These are phyloP conservation scores for Pachymerium ferrugineum DNA, from an alignment of 2,888 invertebrate species.

Conservation along the genomic window DNA sequence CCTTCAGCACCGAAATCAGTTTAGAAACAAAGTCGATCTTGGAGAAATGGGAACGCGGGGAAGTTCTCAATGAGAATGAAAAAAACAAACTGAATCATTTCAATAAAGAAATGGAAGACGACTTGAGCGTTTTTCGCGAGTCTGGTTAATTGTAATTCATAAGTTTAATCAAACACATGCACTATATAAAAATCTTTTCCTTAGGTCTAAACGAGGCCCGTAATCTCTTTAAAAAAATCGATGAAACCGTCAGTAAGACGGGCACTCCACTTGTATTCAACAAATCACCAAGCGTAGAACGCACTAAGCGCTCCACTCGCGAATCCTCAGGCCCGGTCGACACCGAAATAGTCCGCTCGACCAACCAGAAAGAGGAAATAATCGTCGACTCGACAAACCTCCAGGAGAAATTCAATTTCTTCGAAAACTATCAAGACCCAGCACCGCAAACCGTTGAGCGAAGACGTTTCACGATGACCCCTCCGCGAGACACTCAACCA, in stretches of 20 bases:
- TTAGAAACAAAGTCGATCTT: slow-evolving; percentile 37
- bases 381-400: slow-evolving; percentile 75
- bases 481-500: slow-evolving; percentile 68
- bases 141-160: slow-evolving; percentile 54
- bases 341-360: slow-evolving; percentile 64
- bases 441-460: slow-evolving; percentile 51
- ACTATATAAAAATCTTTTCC: neutral
- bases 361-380: slow-evolving; percentile 57
- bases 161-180: neutral
- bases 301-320: slow-evolving; percentile 19
- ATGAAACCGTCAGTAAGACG: slow-evolving; percentile 63
- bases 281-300: slow-evolving; percentile 36
- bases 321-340: neutral
- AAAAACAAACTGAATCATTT: slow-evolving; percentile 51
- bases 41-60: slow-evolving; percentile 56
- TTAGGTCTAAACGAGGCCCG: slow-evolving; percentile 78
- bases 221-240: slow-evolving; percentile 76
- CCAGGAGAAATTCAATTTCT: slow-evolving; percentile 80
- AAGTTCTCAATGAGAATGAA: slow-evolving; percentile 44
- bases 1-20: slow-evolving; percentile 45
- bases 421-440: slow-evolving; percentile 76
- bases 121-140: slow-evolving; percentile 68
- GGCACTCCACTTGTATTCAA: slow-evolving; percentile 35
- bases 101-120: slow-evolving; percentile 59
- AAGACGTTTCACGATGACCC: slow-evolving; percentile 78